Evolutionary conservation across 2,797 vertebrate species (phyloP), one percentile per base, ranked within the genome.

Genomic region (Chelmon rostratus): DNA sequence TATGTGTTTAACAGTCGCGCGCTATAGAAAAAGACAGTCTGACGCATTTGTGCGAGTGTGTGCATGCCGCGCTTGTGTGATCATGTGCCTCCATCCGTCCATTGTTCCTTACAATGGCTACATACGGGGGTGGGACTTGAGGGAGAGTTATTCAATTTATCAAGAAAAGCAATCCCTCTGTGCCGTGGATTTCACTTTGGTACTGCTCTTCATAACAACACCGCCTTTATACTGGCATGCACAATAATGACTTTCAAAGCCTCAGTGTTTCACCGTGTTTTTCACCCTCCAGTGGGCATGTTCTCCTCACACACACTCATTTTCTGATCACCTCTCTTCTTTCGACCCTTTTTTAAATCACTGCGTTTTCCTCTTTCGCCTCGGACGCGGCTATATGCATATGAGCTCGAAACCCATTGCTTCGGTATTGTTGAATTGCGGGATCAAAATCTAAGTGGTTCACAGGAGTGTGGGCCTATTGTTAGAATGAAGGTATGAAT

Each of bases 401-500:
- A 65, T 35, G 25, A 6, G 62, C 57, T 35, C 74, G 37, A 75
- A 64, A 58, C 25, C 62, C 82, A 70, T 78, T 66, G 81, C 47
- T 71, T 79, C 73, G 23, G 59, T 9, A 28, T 65, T 73, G 76
- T 70, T 84, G 58, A 79, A 73, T 77, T 80, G 78, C 85, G 75
- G 68, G 78, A 87, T 92, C 74, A 86, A 80, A 86, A 73, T 74
- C 52, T 65, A 69, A 90, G 87, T 87, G 80, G 83, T 75, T 89
- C 6, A 61, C 68, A 73, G 56, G 64, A 88, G 86, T 88, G 79
- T 56, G n/a, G 87, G 86, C 81, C 87, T 90, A 88, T 89, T 93
- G 91, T 90, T 91, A 83, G 87, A 90, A 62, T 76, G 68, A 78
- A 81, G 74, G 86, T 84, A 86, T 86, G 85, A 90, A 84, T 76